Conservation (phyloP, 2,888 invertebrate genomes). For the Cephus spinipes region DNA sequence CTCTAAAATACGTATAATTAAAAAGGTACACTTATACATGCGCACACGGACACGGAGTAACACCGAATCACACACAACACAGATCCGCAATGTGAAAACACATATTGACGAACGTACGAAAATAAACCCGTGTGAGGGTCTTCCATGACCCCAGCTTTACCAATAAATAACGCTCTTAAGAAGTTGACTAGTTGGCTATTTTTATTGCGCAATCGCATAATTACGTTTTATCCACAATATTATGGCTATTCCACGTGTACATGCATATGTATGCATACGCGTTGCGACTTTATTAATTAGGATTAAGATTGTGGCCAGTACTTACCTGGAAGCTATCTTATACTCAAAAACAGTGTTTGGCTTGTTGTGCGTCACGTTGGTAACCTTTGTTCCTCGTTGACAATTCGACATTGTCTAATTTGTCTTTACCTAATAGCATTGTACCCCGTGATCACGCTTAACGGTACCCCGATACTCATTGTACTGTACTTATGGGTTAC, state of each 20-base stretch:
- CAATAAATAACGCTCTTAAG: conserved; percentile 26
- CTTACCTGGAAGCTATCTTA: background rate
- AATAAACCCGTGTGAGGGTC: conserved; percentile 23
- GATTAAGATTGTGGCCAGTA: no score
- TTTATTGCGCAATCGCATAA: background rate
- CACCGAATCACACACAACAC: background rate
- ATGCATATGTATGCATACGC: no score
- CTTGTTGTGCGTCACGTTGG: background rate
- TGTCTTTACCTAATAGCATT: background rate
- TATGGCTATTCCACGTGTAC: no score
- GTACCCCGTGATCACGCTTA: background rate
- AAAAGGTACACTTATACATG: background rate
- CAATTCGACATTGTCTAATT: background rate
- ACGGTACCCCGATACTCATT: background rate
- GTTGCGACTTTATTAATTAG: background rate
- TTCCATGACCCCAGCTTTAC: conserved; percentile 25
- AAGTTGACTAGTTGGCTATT: background rate
- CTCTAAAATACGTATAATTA: background rate
- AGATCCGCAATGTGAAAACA: background rate
- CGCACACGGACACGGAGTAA: background rate
- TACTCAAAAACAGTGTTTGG: background rate
- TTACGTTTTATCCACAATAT: conserved; percentile 3
- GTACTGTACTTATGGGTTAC: background rate
- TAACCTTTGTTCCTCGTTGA: background rate
- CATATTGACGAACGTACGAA: conserved; percentile 1